Percentiles rank a stretch among this genome's conserved stretches.
Evolutionary conservation across 1,140 invertebrate species (phyloP).

Genomic region (Proctacanthus coquilletti): DNA sequence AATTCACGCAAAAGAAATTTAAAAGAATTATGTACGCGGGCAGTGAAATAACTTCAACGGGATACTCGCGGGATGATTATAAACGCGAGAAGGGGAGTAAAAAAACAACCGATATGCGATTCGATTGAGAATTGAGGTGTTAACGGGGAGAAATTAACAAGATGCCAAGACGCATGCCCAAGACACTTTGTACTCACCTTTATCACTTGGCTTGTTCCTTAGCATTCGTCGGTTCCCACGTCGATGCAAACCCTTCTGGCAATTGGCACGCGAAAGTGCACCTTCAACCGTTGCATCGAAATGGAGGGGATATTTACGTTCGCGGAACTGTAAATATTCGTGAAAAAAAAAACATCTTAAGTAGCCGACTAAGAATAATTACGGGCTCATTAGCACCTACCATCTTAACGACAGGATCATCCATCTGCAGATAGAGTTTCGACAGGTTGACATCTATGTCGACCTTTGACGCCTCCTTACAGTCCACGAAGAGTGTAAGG

Average conservation of each 20-base stretch:
- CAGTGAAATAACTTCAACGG: too few relatives aligned
- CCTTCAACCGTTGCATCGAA: conserved; percentile 29
- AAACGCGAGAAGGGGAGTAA: too few relatives aligned
- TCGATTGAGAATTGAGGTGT: background rate
- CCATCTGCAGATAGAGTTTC: conserved; percentile 27
- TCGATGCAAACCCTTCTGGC: conserved; percentile 23
- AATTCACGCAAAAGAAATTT: too few relatives aligned
- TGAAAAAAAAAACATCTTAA: conserved; percentile 10
- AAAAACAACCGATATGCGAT: background rate
- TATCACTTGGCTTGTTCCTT: conserved; percentile 25
- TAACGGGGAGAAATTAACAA: background rate
- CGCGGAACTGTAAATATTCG: conserved; percentile 27
- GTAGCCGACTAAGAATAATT: conserved; percentile 1
- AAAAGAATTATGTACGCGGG: too few relatives aligned
- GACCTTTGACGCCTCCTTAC: conserved; percentile 23
- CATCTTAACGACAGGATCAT: conserved; percentile 28
- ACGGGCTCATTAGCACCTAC: conserved; percentile 13
- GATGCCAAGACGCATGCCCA: conserved; percentile 2
- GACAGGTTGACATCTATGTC: conserved; percentile 25
- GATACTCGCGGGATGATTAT: too few relatives aligned
- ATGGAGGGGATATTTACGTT: conserved; percentile 34
- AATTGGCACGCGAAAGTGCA: conserved; percentile 26
- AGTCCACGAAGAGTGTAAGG: conserved; percentile 25
- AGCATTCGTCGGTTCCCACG: conserved; percentile 22
- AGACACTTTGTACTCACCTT: conserved; percentile 16